Conservation (phyloP, 1,140 invertebrate species). For the Diuraphis noxia region DNA sequence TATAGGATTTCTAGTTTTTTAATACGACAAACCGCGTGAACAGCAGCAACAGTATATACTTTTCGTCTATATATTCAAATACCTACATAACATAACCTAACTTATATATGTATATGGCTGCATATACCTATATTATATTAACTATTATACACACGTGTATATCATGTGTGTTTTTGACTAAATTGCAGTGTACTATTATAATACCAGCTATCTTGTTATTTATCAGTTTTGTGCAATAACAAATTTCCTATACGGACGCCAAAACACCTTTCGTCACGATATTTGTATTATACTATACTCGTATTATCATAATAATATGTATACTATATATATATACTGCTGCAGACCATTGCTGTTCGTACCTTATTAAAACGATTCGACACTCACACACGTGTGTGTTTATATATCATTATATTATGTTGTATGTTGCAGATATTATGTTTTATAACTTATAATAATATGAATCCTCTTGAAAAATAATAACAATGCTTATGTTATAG, state of each 20-base stretch:
- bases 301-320: too few species aligned
- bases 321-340: too few species aligned
- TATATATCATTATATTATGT: neutral
- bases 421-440: neutral
- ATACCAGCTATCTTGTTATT: neutral
- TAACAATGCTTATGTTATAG: neutral
- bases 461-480: neutral
- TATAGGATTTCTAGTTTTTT: neutral
- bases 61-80: neutral
- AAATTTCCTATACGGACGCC: neutral
- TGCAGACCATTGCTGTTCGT: neutral
- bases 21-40: neutral
- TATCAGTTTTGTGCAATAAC: neutral
- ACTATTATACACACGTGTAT: neutral
- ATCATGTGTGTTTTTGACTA: neutral
- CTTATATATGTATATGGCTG: neutral
- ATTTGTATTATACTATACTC: neutral
- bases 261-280: conserved; percentile 21
- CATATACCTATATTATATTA: neutral
- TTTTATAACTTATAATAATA: too few species aligned
- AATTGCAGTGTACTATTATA: neutral
- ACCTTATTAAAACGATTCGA: conserved; percentile 7
- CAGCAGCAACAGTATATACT: neutral
- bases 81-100: neutral
- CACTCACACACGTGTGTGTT: neutral